Evolutionary conservation across 2,888 invertebrate genomes (phyloP), one percentile per base, ranked within the genome.

Genomic region (Cheilosia vulpina): DNA sequence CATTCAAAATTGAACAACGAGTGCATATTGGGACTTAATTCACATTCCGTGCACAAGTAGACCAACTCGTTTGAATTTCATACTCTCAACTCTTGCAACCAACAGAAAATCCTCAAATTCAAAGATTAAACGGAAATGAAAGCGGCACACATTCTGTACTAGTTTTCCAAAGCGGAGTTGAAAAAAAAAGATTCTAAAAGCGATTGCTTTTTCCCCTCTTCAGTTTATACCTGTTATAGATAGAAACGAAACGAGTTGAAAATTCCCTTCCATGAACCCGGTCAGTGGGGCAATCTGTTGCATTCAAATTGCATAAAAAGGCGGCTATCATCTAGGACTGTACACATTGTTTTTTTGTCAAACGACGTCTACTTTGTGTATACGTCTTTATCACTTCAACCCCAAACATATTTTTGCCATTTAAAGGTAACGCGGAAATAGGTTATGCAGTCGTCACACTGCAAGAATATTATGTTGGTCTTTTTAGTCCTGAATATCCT

Each of bases 221-320:
- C 17, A 69, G 31, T 45, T 38, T 27, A 13, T 43, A 45, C 57
- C 34, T 43, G 6, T 1, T 13, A 13, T 53, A 38, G 15, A 19
- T 13, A 41, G 13, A 45, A 21, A 47, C 11, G 45, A 45, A 45
- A 62, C 43, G 52, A 68, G 43, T 27, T 45, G 47, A 45, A 62
- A 19, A 1, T 63, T 60, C 34, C 47, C 65, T 72, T 55, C 60
- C 72, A 47, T 63, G 53, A 84, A 78, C 50, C 63, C 79, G 83
- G 83, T 79, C 72, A 79, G 69, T 84, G 69, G 83, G 69, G 43
- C 83, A 84, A 79, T 73, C 83, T 79, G 83, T 84, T 84, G 83
- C 83, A 68, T 78, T 73, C 68, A 73, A 52, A 43, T 52, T 53
- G 55, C 41, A 57, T 47, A 52, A 75, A 84, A 27, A 31, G 63